Conservation (phyloP, 2,113 vertebrate species). For the Rhynchopsitta pachyrhyncha region DNA sequence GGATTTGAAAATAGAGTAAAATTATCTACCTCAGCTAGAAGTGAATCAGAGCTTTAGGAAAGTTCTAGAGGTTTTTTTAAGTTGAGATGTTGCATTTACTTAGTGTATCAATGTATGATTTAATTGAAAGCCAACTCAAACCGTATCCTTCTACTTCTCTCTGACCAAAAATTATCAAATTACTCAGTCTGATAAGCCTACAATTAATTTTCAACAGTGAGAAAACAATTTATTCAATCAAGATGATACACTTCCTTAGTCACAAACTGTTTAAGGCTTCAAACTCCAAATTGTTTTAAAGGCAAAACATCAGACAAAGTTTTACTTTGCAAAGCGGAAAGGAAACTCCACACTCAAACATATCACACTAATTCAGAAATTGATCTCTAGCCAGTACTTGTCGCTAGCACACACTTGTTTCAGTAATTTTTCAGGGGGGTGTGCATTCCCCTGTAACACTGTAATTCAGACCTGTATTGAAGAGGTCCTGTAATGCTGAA, state of each 20-base stretch:
- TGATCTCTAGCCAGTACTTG: not conserved
- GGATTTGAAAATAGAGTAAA: constrained; percentile 51
- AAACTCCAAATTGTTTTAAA: not conserved
- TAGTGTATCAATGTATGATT: not conserved
- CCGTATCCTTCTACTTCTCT: not conserved
- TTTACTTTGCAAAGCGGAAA: not conserved
- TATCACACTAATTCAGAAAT: not conserved
- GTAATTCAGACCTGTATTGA: not conserved
- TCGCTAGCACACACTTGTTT: not conserved
- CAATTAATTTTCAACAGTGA: not conserved
- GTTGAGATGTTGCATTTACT: constrained; percentile 21
- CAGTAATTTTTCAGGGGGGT: not conserved
- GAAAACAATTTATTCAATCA: constrained; percentile 37
- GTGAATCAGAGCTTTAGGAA: constrained; percentile 29
- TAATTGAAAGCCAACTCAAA: constrained; percentile 15
- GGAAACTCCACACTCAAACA: not conserved
- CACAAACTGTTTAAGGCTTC: not conserved
- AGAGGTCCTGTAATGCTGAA: not conserved
- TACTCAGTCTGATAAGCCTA: not conserved
- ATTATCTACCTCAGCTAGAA: constrained; percentile 29
- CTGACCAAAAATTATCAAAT: not conserved
- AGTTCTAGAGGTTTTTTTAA: not conserved
- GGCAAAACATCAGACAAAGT: not conserved
- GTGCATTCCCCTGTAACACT: not conserved
- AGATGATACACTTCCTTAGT: not conserved